Conservation (phyloP, 2,888 invertebrate species). For the Nasonovia ribisnigri region DNA sequence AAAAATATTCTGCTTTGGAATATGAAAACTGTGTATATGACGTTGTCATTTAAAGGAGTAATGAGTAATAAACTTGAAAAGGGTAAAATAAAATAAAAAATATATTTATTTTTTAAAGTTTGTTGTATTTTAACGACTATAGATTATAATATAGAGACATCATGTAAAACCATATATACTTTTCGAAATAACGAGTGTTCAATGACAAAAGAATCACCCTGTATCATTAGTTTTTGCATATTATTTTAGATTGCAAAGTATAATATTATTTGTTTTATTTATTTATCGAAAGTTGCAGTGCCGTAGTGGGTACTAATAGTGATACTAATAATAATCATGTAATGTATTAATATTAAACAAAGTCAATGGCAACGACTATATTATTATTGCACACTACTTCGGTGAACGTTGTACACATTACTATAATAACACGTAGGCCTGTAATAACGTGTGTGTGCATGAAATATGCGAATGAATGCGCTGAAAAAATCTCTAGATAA, state of each 20-base stretch:
- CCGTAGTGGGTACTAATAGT: too few relatives aligned
- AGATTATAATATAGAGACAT: too few relatives aligned
- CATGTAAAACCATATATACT: too few relatives aligned
- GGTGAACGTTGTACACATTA: neutral
- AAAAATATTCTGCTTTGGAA: too few relatives aligned
- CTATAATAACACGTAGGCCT: neutral
- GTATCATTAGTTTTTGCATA: neutral
- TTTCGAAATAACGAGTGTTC: too few relatives aligned
- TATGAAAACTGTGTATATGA: too few relatives aligned
- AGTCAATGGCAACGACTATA: constrained; percentile 37
- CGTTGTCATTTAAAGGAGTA: too few relatives aligned
- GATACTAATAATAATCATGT: neutral
- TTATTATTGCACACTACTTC: neutral
- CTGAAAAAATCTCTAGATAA: neutral
- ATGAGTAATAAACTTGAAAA: too few relatives aligned
- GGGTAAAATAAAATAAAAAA: too few relatives aligned
- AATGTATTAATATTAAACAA: neutral
- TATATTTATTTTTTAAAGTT: too few relatives aligned
- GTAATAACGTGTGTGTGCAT: neutral
- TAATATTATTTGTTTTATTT: neutral
- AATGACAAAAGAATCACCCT: too few relatives aligned
- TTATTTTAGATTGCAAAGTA: neutral
- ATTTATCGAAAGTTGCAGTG: neutral
- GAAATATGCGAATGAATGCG: neutral
- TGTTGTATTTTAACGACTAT: too few relatives aligned